phyloP scores from a whole-genome alignment of 2,797 vertebrate species.

The Choloepus didactylus region DNA sequence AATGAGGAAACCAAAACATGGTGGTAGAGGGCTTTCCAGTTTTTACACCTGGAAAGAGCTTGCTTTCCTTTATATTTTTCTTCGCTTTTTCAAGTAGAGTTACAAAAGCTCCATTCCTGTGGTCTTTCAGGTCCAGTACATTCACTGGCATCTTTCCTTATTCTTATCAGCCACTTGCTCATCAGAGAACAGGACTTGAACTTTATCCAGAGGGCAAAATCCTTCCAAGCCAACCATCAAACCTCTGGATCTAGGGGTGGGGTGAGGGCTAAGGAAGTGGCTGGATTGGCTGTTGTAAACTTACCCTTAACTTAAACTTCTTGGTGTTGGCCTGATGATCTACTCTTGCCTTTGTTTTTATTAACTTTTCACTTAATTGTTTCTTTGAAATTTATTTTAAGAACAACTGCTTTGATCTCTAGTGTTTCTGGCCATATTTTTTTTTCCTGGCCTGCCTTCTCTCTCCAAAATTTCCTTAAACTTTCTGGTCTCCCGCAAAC shows the following conservation, averaged over 20 bases:
- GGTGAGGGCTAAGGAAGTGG: background rate
- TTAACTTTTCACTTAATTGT: background rate
- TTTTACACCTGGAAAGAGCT: background rate
- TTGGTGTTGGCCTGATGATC: background rate
- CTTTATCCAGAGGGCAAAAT: background rate
- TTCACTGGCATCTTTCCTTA: background rate
- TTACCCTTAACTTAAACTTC: background rate
- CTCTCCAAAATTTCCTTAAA: constrained; percentile 22
- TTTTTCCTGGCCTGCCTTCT: background rate
- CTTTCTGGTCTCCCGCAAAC: background rate
- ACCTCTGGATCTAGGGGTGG: background rate
- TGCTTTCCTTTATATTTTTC: background rate
- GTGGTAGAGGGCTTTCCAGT: background rate
- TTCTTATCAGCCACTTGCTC: background rate
- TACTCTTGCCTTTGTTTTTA: background rate
- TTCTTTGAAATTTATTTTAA: background rate
- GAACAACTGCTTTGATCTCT: background rate
- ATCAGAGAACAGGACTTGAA: background rate
- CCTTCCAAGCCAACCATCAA: background rate
- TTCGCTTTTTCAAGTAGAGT: background rate
- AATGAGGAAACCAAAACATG: background rate
- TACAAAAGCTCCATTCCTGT: background rate
- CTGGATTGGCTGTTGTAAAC: background rate
- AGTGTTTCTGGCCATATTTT: background rate
- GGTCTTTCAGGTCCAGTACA: background rate